Conservation (phyloP, 2,888 invertebrate species). For the Dendrolimus pini region DNA sequence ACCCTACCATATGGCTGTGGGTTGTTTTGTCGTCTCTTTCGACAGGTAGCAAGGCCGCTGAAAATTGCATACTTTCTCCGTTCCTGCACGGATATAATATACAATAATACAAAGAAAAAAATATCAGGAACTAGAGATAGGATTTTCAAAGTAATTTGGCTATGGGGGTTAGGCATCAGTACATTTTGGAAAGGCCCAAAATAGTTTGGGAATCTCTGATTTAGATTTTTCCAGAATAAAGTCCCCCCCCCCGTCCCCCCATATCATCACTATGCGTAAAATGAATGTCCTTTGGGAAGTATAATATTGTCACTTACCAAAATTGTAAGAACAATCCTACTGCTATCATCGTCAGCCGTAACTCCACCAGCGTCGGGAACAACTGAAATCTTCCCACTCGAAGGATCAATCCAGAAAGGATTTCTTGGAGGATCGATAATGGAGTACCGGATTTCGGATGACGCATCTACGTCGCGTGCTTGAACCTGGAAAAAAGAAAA, state of each 20-base stretch:
- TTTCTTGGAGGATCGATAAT: slow-evolving; percentile 79
- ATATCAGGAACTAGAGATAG: too few relatives aligned
- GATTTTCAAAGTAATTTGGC: too few relatives aligned
- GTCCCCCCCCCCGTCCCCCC: too few relatives aligned
- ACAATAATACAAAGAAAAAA: neutral
- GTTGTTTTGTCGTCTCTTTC: too few relatives aligned
- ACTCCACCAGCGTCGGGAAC: slow-evolving; percentile 37
- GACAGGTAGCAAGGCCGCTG: too few relatives aligned
- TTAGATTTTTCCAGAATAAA: neutral
- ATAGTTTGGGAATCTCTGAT: neutral
- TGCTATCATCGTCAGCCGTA: slow-evolving; percentile 69
- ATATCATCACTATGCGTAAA: too few relatives aligned
- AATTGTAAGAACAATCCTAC: slow-evolving; percentile 79
- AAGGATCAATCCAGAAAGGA: slow-evolving; percentile 82
- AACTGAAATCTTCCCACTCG: slow-evolving; percentile 79
- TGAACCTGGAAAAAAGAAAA: slow-evolving; percentile 63
- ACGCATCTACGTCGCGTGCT: slow-evolving; percentile 88
- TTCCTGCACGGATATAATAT: neutral
- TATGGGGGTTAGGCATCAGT: too few relatives aligned
- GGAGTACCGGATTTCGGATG: slow-evolving; percentile 87
- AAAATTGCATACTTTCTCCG: too few relatives aligned
- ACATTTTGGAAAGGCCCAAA: too few relatives aligned
- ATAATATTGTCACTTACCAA: slow-evolving; percentile 63
- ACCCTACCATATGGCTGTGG: too few relatives aligned
- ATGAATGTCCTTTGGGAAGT: too few relatives aligned